Evolutionary conservation across 1,140 invertebrate genomes (phyloP).

Genomic region (Leptinotarsa lineolata): DNA sequence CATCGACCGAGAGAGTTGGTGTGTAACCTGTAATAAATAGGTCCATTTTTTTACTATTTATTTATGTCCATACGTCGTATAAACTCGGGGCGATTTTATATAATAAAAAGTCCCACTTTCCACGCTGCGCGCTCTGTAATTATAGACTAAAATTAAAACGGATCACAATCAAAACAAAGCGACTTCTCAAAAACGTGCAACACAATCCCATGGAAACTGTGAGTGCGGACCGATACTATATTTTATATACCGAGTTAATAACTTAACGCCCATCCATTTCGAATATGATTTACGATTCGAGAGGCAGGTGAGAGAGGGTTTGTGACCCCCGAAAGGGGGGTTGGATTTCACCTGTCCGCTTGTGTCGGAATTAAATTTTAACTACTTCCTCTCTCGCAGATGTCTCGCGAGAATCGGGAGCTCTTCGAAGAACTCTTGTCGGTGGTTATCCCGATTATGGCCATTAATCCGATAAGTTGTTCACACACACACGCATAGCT

Average conservation of each 20-base stretch:
- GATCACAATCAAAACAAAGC: conserved; percentile 49
- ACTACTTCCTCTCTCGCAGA: conserved; percentile 51
- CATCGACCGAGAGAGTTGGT: conserved; percentile 20
- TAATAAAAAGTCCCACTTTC: conserved; percentile 56
- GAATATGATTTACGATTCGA: conserved; percentile 56
- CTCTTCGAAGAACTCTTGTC: neutral
- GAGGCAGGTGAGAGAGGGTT: conserved; percentile 47
- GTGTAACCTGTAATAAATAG: conserved; percentile 51
- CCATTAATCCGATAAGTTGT: conserved; percentile 2
- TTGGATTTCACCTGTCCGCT: conserved; percentile 51
- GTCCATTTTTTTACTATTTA: conserved; percentile 54
- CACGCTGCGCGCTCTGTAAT: conserved; percentile 52
- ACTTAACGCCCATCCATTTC: conserved; percentile 57
- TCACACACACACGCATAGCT: neutral
- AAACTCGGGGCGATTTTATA: conserved; percentile 49
- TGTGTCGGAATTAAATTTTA: conserved; percentile 50
- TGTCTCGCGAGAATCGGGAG: conserved; percentile 27
- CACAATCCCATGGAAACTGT: conserved; percentile 25
- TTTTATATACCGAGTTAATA: conserved; percentile 51
- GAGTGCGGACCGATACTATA: conserved; percentile 33
- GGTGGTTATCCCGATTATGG: conserved; percentile 13
- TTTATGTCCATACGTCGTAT: conserved; percentile 49
- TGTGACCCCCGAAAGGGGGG: conserved; percentile 36
- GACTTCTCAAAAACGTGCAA: conserved; percentile 39
- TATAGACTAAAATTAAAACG: conserved; percentile 52